Evolutionary conservation across 2,797 vertebrate genomes (phyloP).

Genomic region (Prunella strophiata): DNA sequence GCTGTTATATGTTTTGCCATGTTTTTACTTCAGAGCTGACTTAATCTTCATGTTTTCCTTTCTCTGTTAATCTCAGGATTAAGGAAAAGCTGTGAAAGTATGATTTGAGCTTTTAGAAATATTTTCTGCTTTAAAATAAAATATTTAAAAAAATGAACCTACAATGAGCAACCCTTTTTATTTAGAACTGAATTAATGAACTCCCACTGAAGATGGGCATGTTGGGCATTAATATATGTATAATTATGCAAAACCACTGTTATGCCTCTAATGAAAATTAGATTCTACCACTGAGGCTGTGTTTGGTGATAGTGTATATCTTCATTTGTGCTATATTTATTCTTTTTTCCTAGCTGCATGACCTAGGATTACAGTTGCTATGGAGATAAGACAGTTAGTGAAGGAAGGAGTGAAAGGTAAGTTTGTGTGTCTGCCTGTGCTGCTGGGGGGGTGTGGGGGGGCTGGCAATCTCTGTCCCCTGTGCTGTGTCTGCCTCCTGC

Average conservation of each 20-base stretch:
- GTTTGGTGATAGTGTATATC: slow-evolving; percentile 45
- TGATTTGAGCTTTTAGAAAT: slow-evolving; percentile 20
- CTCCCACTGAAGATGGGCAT: slow-evolving; percentile 66
- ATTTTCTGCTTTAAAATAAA: background rate
- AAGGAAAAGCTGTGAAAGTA: slow-evolving; percentile 19
- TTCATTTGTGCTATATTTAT: slow-evolving; percentile 35
- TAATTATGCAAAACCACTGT: slow-evolving; percentile 71
- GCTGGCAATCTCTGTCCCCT: background rate
- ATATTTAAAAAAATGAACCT: background rate
- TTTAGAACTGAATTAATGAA: slow-evolving; percentile 72
- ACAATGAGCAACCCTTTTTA: slow-evolving; percentile 60
- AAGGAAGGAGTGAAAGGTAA: slow-evolving; percentile 58
- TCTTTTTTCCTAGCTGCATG: slow-evolving; percentile 44
- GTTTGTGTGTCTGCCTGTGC: background rate
- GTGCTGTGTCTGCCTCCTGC: background rate
- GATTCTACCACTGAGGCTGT: slow-evolving; percentile 48
- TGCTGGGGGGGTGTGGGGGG: too few relatives aligned
- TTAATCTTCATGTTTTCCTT: background rate
- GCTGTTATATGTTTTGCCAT: background rate
- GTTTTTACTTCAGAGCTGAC: background rate
- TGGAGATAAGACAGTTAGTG: slow-evolving; percentile 66
- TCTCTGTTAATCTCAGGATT: slow-evolving; percentile 50
- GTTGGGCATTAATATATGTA: slow-evolving; percentile 66
- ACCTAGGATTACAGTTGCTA: slow-evolving; percentile 76
- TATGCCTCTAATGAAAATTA: slow-evolving; percentile 70